Percentiles rank a stretch among this genome's conserved stretches.
phyloP scores from a whole-genome alignment of 2,888 invertebrate species.

The Drosophila limbata region DNA sequence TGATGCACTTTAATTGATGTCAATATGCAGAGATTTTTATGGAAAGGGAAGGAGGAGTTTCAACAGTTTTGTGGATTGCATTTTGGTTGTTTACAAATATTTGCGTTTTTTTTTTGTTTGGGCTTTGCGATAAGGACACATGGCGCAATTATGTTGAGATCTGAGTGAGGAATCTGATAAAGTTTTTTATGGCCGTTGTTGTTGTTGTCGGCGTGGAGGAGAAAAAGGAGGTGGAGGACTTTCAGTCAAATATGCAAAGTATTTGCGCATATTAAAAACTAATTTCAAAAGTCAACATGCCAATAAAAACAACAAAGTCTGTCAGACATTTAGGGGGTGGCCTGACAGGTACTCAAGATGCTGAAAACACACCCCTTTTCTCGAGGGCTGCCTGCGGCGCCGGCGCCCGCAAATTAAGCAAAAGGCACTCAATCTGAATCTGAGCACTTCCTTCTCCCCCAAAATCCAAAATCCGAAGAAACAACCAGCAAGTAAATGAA shows the following conservation, averaged over 20 bases:
- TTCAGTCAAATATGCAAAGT: constrained; percentile 75
- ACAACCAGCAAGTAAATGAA: constrained; percentile 67
- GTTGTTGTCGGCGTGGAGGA: background rate
- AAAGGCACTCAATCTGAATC: constrained; percentile 70
- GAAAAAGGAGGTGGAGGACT: background rate
- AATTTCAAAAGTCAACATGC: constrained; percentile 85
- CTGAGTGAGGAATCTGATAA: constrained; percentile 20
- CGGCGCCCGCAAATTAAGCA: constrained; percentile 72
- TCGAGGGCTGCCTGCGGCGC: constrained; percentile 51
- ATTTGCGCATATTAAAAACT: constrained; percentile 85
- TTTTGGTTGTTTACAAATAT: constrained; percentile 77
- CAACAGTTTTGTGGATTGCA: constrained; percentile 55
- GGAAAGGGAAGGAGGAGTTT: constrained; percentile 13
- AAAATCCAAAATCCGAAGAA: background rate
- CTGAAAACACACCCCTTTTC: constrained; percentile 63
- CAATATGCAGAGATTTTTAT: constrained; percentile 76
- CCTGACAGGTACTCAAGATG: constrained; percentile 45
- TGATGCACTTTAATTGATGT: constrained; percentile 83
- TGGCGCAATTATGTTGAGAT: constrained; percentile 57
- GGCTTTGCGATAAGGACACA: constrained; percentile 57
- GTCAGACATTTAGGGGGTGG: constrained; percentile 40
- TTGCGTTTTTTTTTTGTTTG: constrained; percentile 55
- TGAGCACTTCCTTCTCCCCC: constrained; percentile 32
- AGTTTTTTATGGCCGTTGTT: constrained; percentile 22
- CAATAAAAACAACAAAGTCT: constrained; percentile 79